These are phyloP conservation scores for Branchipolynoe longqiensis DNA, from an alignment of 2,888 invertebrate species.

Conservation along the genomic window DNA sequence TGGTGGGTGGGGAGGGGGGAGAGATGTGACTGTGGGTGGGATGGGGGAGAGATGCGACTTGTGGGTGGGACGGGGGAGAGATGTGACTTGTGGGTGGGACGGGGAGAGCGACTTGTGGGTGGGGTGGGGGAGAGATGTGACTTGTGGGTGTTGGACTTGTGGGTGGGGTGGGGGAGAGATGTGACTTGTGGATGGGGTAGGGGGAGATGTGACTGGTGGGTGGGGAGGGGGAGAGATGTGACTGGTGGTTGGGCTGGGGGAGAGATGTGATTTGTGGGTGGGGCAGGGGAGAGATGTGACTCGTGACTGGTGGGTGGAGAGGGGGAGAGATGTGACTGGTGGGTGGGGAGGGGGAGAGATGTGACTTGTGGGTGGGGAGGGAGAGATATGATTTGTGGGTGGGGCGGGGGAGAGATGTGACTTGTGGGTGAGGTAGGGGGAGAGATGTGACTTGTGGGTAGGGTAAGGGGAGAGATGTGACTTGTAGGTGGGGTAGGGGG, in stretches of 20 bases:
- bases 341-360: neutral
- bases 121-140: neutral
- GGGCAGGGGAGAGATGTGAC: neutral
- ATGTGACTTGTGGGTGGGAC: neutral
- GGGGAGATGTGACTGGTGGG: neutral
- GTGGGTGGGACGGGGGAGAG: neutral
- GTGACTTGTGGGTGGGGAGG: neutral
- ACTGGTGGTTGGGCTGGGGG: neutral
- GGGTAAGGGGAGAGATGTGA: neutral
- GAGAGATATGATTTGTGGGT: neutral
- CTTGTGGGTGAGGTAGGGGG: neutral
- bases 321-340: neutral
- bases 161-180: neutral
- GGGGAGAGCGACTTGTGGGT: neutral
- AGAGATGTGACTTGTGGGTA: conserved; percentile 26
- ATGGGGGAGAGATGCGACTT: too few species aligned
- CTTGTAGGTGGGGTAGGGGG: conserved; percentile 1
- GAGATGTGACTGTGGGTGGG: too few species aligned
- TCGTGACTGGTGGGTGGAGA: neutral
- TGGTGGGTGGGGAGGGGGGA: too few species aligned
- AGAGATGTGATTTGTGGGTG: neutral
- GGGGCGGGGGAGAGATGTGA: neutral
- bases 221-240: neutral
- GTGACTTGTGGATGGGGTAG: neutral
- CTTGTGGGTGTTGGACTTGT: neutral